Base-by-base conservation (phyloP, 1,140 invertebrate genomes). In the Drosophila tani region DNA sequence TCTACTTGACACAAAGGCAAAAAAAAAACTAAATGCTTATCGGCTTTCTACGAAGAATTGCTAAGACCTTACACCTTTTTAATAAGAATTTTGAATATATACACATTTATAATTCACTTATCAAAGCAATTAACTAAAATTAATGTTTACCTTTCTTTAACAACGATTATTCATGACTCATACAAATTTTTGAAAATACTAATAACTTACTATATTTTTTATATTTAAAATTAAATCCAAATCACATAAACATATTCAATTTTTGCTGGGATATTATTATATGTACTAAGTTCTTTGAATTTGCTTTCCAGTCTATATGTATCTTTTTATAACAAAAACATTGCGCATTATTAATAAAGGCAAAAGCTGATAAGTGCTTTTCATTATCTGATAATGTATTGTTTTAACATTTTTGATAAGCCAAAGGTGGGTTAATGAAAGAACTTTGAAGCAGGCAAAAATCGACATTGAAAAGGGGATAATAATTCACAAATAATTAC, bases 331-430 rank as follows among this genome's bases (percentile, higher is more conserved):
- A 45, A 21, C 45, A 7, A 35, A 50, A 35, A 21, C 57, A 60
- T 24, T 35, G 46, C 58, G 45, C 46, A 62, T 62, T 62, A 50
- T 12, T 50, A 41, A 29, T 56, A 40, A 56, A 17, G 14, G 9
- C 11, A 17, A 40, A 19, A 0, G 15, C 38, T 56, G 49, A 57
- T 63, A 56, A 19, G 35, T 17, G 53, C 21, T 19, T 19, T 41
- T 64, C 4, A 56, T 57, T 57, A 29, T 41, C 51, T 41, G 50
- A 56, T 41, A 57, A 19, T 24, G 14, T 41, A 38, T 17, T 35
- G 29, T 0, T 11, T 27, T 27, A 24, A 9, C 35, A 19, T 38
- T 15, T 19, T 40, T 41, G 62, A 64, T 64, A 64, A 64, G 60
- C 60, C 27, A 2, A 11, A 19, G 29, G 12, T n/a, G 17, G 27